phyloP scores from a whole-genome alignment of 2,113 vertebrate genomes.

The Bujurquina vittata region DNA sequence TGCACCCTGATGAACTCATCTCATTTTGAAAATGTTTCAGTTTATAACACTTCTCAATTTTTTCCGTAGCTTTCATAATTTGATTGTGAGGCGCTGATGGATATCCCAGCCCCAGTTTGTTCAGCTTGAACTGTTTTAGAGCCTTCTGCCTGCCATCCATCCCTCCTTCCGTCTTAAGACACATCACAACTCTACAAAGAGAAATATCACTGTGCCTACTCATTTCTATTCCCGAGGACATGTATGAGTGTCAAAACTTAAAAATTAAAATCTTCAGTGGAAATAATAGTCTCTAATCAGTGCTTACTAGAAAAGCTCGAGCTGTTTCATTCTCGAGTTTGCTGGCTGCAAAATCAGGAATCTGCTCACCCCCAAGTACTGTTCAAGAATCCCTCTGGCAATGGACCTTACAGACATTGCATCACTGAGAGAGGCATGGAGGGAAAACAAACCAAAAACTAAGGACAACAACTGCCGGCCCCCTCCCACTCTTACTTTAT shows the following conservation, averaged over 20 bases:
- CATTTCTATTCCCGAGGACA: not conserved
- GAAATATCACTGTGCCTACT: constrained; percentile 13
- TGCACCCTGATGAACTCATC: constrained; percentile 63
- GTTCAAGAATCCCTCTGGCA: constrained; percentile 55
- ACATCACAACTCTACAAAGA: not conserved
- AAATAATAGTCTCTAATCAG: constrained; percentile 9
- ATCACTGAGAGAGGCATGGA: constrained; percentile 21
- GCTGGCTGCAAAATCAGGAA: constrained; percentile 34
- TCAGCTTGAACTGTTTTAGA: not conserved
- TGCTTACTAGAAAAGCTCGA: not conserved
- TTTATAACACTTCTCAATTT: constrained; percentile 10
- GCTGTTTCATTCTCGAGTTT: not conserved
- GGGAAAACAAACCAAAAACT: constrained; percentile 63
- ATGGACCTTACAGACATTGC: constrained; percentile 32
- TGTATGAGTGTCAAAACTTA: not conserved
- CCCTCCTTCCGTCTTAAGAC: too few relatives aligned
- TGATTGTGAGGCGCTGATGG: constrained; percentile 2
- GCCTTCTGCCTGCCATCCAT: too few relatives aligned
- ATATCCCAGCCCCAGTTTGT: constrained; percentile 6
- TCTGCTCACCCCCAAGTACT: constrained; percentile 31
- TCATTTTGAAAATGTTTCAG: constrained; percentile 46
- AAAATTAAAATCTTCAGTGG: not conserved
- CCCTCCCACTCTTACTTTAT: constrained; percentile 59
- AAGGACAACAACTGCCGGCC: constrained; percentile 59
- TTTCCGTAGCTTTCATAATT: constrained; percentile 4